Evolutionary conservation across 2,113 vertebrate species (phyloP).

Genomic region (Atlantisia rogersi): DNA sequence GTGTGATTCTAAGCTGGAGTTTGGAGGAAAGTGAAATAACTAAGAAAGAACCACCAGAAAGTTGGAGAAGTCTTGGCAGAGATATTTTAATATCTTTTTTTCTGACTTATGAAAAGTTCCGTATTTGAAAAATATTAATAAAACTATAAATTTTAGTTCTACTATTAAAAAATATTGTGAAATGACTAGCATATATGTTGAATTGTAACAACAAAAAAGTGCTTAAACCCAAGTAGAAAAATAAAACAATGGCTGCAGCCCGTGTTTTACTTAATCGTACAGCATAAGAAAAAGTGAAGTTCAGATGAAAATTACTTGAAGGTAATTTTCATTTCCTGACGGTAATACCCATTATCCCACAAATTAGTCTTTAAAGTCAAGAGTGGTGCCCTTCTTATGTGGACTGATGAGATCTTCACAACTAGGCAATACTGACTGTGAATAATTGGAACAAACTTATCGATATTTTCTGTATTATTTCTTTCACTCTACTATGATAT

Average conservation of each 20-base stretch:
- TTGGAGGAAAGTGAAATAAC: not conserved
- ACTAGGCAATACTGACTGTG: not conserved
- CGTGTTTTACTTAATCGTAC: not conserved
- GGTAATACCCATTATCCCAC: not conserved
- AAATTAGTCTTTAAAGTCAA: not conserved
- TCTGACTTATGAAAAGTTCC: not conserved
- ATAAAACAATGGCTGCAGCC: not conserved
- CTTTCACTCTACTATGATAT: not conserved
- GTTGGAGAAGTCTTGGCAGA: not conserved
- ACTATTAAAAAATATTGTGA: not conserved
- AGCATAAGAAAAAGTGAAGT: not conserved
- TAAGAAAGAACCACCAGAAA: not conserved
- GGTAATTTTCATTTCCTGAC: not conserved
- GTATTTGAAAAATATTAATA: not conserved
- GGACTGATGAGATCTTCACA: not conserved
- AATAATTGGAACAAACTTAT: not conserved
- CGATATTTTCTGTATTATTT: not conserved
- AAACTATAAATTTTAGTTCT: not conserved
- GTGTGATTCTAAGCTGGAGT: not conserved
- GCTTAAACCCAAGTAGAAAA: not conserved
- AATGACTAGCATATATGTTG: not conserved
- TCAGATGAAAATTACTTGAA: not conserved
- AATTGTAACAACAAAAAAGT: not conserved
- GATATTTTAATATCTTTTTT: not conserved
- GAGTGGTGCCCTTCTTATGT: not conserved